Evolutionary conservation across 2,113 vertebrate genomes (phyloP).

Genomic region (Chaetodon trifascialis): DNA sequence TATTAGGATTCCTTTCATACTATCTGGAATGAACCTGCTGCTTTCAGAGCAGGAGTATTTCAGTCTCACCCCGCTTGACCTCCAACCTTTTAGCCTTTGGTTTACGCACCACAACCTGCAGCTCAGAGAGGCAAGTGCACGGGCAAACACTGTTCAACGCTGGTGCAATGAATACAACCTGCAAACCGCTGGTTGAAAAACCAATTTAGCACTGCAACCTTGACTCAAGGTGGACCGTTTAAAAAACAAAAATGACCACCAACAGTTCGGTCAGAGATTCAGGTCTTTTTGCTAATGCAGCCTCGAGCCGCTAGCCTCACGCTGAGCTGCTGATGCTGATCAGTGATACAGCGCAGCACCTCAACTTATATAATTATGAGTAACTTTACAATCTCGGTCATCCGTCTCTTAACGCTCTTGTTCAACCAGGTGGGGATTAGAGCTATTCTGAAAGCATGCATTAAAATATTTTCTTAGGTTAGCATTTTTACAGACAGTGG

Average conservation of each 20-base stretch:
- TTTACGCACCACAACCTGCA: conserved; percentile 53
- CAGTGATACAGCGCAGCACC: not conserved
- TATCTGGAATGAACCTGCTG: conserved; percentile 48
- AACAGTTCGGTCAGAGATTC: too few species aligned
- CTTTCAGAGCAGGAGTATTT: conserved; percentile 61
- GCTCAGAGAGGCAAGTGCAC: conserved; percentile 39
- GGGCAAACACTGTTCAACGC: not conserved
- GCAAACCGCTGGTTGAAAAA: not conserved
- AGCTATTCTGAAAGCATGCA: conserved; percentile 33
- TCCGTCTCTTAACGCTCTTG: conserved; percentile 18
- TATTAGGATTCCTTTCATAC: conserved; percentile 43
- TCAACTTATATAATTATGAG: conserved; percentile 1
- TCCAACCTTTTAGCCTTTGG: conserved; percentile 51
- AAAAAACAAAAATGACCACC: too few species aligned
- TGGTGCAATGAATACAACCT: not conserved
- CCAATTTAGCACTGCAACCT: not conserved
- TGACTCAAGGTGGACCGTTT: not conserved
- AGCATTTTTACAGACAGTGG: conserved; percentile 40
- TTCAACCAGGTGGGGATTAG: conserved; percentile 43
- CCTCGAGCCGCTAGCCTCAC: too few species aligned
- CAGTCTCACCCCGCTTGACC: conserved; percentile 56
- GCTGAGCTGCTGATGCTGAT: too few species aligned
- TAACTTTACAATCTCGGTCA: conserved; percentile 5
- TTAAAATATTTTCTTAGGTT: conserved; percentile 57
- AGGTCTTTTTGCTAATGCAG: too few species aligned